A percentile compares a stretch with the other conserved stretches of the same genome.
Evolutionary conservation across 2,797 vertebrate genomes (phyloP).

Genomic region (Melanitta fusca): DNA sequence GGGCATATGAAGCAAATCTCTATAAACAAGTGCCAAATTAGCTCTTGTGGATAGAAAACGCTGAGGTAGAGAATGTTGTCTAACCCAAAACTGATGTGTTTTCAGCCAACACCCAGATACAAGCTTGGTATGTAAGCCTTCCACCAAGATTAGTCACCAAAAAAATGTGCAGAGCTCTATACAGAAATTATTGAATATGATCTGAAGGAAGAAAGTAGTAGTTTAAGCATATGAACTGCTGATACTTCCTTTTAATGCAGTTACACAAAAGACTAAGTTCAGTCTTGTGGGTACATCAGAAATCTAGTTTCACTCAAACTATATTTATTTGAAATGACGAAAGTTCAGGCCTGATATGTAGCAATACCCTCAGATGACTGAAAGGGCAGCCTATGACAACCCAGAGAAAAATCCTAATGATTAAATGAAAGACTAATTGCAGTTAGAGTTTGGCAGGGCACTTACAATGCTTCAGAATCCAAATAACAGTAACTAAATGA

Average conservation of each 20-base stretch:
- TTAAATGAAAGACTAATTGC: not conserved
- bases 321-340: not conserved
- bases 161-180: not conserved
- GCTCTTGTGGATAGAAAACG: not conserved
- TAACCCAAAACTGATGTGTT: not conserved
- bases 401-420: not conserved
- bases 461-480: not conserved
- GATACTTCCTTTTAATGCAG: not conserved
- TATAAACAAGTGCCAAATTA: not conserved
- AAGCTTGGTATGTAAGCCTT: not conserved
- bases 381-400: not conserved
- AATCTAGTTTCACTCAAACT: not conserved
- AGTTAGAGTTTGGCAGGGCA: not conserved
- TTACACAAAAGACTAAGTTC: not conserved
- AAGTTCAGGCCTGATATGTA: not conserved
- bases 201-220: not conserved
- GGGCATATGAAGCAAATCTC: not conserved
- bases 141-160: not conserved
- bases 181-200: not conserved
- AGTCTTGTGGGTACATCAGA: not conserved
- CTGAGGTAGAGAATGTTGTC: not conserved
- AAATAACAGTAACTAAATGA: not conserved
- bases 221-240: rapidly evolving
- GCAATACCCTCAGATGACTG: not conserved
- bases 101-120: not conserved